A percentile compares a stretch with the other conserved stretches of the same genome.
These are phyloP conservation scores for Chanos chanos DNA, from an alignment of 2,797 vertebrate genomes.

Conservation along the genomic window DNA sequence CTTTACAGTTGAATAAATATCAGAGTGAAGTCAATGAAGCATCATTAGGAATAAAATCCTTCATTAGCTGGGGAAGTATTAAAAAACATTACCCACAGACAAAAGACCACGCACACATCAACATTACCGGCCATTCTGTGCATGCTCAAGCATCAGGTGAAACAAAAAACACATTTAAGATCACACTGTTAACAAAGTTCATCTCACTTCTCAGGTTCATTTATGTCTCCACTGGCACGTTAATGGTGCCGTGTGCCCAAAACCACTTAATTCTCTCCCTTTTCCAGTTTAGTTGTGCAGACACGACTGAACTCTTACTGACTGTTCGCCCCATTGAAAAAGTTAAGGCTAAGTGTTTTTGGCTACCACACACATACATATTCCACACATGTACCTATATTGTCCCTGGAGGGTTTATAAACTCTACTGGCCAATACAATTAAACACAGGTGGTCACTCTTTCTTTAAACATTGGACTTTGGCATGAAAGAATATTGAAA, in stretches of 20 bases:
- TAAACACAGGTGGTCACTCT: conserved; percentile 70
- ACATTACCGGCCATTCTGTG: neutral
- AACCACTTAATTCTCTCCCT: conserved; percentile 47
- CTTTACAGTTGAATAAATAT: conserved; percentile 54
- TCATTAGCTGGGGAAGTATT: conserved; percentile 16
- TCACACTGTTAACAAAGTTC: conserved; percentile 25
- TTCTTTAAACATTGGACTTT: conserved; percentile 53
- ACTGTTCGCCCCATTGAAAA: conserved; percentile 38
- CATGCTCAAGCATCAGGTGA: conserved; percentile 11
- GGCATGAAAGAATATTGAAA: conserved; percentile 56
- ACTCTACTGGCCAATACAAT: conserved; percentile 59
- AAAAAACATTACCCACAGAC: conserved; percentile 2
- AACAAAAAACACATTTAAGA: conserved; percentile 27
- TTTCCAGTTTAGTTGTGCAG: conserved; percentile 48
- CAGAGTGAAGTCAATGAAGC: conserved; percentile 37
- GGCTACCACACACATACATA: conserved; percentile 49
- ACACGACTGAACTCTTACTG: conserved; percentile 51
- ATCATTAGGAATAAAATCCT: conserved; percentile 24
- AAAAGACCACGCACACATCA: conserved; percentile 4
- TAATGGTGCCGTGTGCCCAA: conserved; percentile 43
- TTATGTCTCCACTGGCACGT: conserved; percentile 43
- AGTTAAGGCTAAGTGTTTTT: conserved; percentile 42
- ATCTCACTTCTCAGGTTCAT: conserved; percentile 34
- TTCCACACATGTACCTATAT: conserved; percentile 54
- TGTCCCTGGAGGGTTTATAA: conserved; percentile 48